These are phyloP conservation scores for Conopomorpha cramerella DNA, from an alignment of 1,140 invertebrate species.

Conservation along the genomic window DNA sequence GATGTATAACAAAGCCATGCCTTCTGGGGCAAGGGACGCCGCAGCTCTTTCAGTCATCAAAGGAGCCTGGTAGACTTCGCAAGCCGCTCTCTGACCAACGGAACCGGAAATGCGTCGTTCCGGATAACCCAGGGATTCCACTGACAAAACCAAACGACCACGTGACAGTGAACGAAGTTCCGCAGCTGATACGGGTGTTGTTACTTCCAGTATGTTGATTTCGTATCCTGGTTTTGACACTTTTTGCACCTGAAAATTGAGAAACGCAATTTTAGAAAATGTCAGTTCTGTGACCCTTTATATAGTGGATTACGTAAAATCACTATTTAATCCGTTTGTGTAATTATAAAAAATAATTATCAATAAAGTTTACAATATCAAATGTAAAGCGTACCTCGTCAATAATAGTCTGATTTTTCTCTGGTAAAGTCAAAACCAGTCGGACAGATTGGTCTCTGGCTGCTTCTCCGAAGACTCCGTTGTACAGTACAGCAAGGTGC, in stretches of 20 bases:
- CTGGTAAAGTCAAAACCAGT: constrained; percentile 70
- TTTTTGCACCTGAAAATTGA: constrained; percentile 28
- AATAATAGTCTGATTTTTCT: constrained; percentile 72
- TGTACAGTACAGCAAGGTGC: constrained; percentile 81
- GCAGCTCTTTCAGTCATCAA: constrained; percentile 59
- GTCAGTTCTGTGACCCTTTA: too few species aligned
- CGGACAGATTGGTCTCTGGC: constrained; percentile 68
- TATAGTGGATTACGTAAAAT: too few species aligned
- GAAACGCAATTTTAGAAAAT: constrained; percentile 1
- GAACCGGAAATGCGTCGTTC: constrained; percentile 67
- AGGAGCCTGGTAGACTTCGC: constrained; percentile 79
- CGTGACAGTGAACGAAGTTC: constrained; percentile 74
- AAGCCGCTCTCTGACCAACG: constrained; percentile 72
- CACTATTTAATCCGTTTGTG: too few species aligned
- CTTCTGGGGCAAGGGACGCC: constrained; percentile 54
- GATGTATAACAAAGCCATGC: constrained; percentile 79
- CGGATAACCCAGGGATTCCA: constrained; percentile 68
- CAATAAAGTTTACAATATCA: too few species aligned
- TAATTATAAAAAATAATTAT: too few species aligned
- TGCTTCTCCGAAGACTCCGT: constrained; percentile 75
- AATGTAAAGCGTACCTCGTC: constrained; percentile 64
- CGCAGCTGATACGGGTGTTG: constrained; percentile 70
- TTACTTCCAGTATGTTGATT: constrained; percentile 74
- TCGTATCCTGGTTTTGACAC: constrained; percentile 75
- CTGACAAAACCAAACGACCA: constrained; percentile 68